Base-by-base conservation (phyloP, 1,140 invertebrate genomes). In the Euura lappo region DNA sequence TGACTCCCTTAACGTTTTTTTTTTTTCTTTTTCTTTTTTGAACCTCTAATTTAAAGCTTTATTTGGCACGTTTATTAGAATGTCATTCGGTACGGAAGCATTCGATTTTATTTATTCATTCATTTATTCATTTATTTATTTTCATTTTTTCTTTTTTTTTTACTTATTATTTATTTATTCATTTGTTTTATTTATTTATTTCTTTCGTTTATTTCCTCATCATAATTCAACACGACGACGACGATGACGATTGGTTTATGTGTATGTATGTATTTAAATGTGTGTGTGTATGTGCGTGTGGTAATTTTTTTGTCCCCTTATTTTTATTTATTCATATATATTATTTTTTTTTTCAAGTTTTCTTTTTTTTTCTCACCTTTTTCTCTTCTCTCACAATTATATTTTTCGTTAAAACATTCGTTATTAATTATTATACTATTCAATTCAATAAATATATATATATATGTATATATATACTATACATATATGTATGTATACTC, bases 41-140 rank as follows among this genome's bases (percentile, higher is more conserved):
- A 70, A 73, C 45, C 65, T 68, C 70, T 69, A 71, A 71, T 73
- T 83, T 80, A 85, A 84, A 84, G 83, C 79, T 82, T 83, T 77
- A 76, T 79, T 87, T 87, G 86, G 86, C 86, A 87, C 86, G 78
- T 87, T 83, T 85, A 86, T 87, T 86, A 85, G 81, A 87, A 87
- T 86, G 80, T 86, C 78, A 83, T 81, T 86, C 81, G 81, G 79
- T 81, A 83, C 80, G 80, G 79, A 84, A 85, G 80, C 83, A 80
- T 85, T 84, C 80, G 80, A 83, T 84, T 82, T 76, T 81, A 67
- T 78, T 76, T 75, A 47, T 71, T 75, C 74, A 79, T 73, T 77
- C 72, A 74, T 64, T 46, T 68, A 44, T 44, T 28, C 68, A 68
- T 69, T 68, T 74, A 46, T 69, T 44, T 60, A 46, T 8, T 60